Evolutionary conservation across 2,113 vertebrate species (phyloP).

Genomic region (Mastomys coucha): DNA sequence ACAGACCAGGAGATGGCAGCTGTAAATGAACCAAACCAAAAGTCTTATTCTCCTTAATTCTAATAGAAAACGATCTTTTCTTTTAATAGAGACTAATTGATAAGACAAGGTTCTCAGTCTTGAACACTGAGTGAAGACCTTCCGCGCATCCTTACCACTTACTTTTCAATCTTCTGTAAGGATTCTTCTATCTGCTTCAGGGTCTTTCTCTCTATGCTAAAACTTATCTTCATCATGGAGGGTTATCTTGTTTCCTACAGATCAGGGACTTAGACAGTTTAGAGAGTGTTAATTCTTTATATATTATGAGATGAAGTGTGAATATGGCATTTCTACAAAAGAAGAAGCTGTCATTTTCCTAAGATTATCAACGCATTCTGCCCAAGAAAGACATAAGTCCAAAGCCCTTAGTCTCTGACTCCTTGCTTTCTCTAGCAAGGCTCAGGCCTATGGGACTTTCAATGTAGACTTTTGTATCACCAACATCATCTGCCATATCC

Average conservation of each 20-base stretch:
- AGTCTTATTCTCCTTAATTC: accelerated
- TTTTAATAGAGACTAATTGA: accelerated
- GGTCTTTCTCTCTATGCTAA: accelerated
- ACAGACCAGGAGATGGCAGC: background rate
- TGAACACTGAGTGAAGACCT: accelerated
- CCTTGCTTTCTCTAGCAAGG: background rate
- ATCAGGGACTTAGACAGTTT: background rate
- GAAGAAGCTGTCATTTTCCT: background rate
- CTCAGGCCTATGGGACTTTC: background rate
- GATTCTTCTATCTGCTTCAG: background rate
- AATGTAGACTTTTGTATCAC: background rate
- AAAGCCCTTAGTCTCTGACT: accelerated
- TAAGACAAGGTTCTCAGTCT: accelerated
- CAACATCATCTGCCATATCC: too few species aligned
- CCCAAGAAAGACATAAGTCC: background rate
- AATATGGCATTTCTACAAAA: background rate
- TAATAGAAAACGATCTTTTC: too few species aligned
- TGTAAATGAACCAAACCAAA: background rate
- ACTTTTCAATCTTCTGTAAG: background rate
- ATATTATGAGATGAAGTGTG: background rate
- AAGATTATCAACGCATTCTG: background rate
- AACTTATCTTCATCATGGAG: accelerated
- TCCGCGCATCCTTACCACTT: background rate
- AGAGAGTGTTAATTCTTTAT: background rate
- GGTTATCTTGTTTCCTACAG: accelerated